Evolutionary conservation across 2,113 vertebrate genomes (phyloP).

Genomic region (Leptodactylus fuscus): DNA sequence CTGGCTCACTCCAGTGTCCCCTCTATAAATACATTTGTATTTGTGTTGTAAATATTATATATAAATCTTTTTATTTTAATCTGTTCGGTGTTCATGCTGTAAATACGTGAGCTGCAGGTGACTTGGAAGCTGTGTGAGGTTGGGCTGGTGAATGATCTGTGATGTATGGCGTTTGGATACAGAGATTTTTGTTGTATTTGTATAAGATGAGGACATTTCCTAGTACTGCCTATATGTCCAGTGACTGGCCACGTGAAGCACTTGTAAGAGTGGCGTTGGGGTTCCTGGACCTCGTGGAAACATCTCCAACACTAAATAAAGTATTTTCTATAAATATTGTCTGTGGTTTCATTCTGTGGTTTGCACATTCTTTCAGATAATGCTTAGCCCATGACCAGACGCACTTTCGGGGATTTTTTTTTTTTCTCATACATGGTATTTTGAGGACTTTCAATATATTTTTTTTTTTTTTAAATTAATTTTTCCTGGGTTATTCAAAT

Average conservation of each 20-base stretch:
- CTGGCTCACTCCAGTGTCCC: constrained; percentile 13
- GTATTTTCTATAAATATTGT: constrained; percentile 15
- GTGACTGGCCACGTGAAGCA: background rate
- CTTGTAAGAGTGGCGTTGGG: background rate
- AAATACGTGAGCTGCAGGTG: background rate
- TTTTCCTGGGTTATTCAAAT: too few species aligned
- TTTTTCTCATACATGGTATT: too few species aligned
- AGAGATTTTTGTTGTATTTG: constrained; percentile 20
- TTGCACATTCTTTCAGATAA: too few species aligned
- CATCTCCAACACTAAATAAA: constrained; percentile 36
- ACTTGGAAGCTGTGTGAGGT: too few species aligned
- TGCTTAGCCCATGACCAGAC: too few species aligned
- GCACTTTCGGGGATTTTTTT: too few species aligned
- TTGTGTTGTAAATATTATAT: constrained; percentile 46
- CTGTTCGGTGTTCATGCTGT: background rate
- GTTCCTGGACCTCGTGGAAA: background rate
- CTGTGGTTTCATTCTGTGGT: background rate
- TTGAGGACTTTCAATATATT: too few species aligned
- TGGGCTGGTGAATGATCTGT: background rate
- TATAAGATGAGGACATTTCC: background rate
- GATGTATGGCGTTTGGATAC: constrained; percentile 2
- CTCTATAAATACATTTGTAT: constrained; percentile 13
- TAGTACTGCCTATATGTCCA: background rate
- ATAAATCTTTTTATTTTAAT: constrained; percentile 9
- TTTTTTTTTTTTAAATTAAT: too few species aligned